phyloP scores from a whole-genome alignment of 2,113 vertebrate genomes.

The Apteryx owenii region DNA sequence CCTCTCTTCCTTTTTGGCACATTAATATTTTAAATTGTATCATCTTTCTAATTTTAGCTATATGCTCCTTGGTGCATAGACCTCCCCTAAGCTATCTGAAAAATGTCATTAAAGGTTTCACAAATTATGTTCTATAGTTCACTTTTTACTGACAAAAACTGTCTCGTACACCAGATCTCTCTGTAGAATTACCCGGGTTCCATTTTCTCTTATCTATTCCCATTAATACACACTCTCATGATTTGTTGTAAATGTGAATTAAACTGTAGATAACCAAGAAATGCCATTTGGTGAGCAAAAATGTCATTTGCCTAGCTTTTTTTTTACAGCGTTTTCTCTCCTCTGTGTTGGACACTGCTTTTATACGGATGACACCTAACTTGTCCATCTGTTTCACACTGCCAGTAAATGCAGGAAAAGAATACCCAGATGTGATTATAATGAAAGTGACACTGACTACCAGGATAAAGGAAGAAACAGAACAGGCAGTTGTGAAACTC shows the following conservation, averaged over 20 bases:
- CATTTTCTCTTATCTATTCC: not conserved
- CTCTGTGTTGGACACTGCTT: not conserved
- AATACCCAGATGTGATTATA: not conserved
- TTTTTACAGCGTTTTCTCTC: not conserved
- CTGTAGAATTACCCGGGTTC: not conserved
- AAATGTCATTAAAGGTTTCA: not conserved
- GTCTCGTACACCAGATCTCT: not conserved
- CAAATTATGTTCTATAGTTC: not conserved
- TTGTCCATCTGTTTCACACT: not conserved
- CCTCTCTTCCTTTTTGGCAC: not conserved
- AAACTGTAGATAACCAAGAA: not conserved
- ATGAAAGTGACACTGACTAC: not conserved
- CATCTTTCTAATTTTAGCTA: not conserved
- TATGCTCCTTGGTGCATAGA: not conserved
- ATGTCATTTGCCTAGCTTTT: rapidly evolving
- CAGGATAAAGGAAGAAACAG: not conserved
- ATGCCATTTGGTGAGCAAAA: not conserved
- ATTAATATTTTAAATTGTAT: not conserved
- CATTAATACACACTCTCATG: not conserved
- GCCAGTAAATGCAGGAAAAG: not conserved
- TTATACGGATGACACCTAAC: not conserved
- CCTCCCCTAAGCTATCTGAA: not conserved
- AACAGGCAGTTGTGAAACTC: not conserved
- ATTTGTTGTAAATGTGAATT: not conserved
- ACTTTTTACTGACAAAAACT: not conserved